Evolutionary conservation across 2,888 invertebrate species (phyloP).

Genomic region (Mythimna lalbum): DNA sequence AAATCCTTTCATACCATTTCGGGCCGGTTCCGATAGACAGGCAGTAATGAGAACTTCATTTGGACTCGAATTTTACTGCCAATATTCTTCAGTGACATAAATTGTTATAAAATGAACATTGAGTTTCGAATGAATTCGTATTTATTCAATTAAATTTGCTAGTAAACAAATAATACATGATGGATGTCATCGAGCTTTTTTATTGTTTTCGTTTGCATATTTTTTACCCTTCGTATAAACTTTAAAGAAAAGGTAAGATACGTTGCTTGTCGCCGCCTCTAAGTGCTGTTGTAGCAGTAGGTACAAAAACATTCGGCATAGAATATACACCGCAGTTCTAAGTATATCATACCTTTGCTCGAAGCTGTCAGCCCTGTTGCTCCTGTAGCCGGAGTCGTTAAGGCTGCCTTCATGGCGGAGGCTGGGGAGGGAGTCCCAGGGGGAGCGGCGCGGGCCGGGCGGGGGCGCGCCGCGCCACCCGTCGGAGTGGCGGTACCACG

Average conservation of each 20-base stretch:
- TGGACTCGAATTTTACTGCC: conserved; percentile 67
- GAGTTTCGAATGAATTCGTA: conserved; percentile 55
- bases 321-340: conserved; percentile 3
- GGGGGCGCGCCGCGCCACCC: conserved; percentile 93
- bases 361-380: conserved; percentile 96
- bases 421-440: conserved; percentile 97
- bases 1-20: conserved; percentile 70
- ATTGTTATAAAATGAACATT: conserved; percentile 68
- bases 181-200: neutral
- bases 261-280: neutral
- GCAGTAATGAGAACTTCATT: conserved; percentile 73
- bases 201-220: neutral
- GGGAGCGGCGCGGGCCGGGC: conserved; percentile 93
- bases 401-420: conserved; percentile 96
- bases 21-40: conserved; percentile 68
- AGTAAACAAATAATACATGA: neutral
- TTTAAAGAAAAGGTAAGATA: neutral
- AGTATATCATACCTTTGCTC: conserved; percentile 93
- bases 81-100: conserved; percentile 69
- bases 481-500: conserved; percentile 97
- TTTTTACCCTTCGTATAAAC: neutral
- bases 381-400: conserved; percentile 96
- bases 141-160: conserved; percentile 57
- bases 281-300: neutral
- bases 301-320: conserved; percentile 11